These are phyloP conservation scores for Falco punctatus DNA, from an alignment of 2,113 vertebrate genomes.

Conservation along the genomic window DNA sequence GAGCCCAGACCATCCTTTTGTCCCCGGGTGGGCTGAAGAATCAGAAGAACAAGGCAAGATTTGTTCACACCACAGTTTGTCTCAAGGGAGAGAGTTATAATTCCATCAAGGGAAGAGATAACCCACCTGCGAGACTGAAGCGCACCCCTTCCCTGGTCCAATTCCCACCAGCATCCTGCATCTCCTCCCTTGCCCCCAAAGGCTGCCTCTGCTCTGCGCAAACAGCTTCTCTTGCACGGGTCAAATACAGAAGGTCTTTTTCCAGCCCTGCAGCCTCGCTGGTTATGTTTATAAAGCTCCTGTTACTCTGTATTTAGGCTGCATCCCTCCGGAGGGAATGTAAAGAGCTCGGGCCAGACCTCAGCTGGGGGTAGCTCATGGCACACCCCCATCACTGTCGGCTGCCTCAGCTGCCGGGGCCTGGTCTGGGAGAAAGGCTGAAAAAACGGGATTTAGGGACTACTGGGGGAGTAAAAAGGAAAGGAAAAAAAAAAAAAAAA, in stretches of 20 bases:
- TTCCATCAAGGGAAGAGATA: not conserved
- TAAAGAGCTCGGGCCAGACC: not conserved
- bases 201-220: too few species aligned
- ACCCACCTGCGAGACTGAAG: fast-evolving
- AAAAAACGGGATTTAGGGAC: not conserved
- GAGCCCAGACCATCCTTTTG: not conserved
- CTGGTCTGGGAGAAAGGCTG: not conserved
- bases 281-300: not conserved
- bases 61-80: fast-evolving
- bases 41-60: not conserved
- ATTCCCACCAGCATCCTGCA: not conserved
- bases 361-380: not conserved
- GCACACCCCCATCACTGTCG: not conserved
- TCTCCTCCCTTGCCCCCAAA: not conserved
- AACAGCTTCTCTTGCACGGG: fast-evolving
- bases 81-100: not conserved
- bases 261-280: not conserved
- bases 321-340: not conserved
- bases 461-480: too few species aligned
- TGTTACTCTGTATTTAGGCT: not conserved
- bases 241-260: not conserved
- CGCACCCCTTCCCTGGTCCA: not conserved
- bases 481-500: not conserved
- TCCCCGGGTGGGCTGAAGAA: not conserved
- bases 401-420: not conserved